Base-by-base conservation (phyloP, 2,888 invertebrate species). In the Agrypnus murinus region DNA sequence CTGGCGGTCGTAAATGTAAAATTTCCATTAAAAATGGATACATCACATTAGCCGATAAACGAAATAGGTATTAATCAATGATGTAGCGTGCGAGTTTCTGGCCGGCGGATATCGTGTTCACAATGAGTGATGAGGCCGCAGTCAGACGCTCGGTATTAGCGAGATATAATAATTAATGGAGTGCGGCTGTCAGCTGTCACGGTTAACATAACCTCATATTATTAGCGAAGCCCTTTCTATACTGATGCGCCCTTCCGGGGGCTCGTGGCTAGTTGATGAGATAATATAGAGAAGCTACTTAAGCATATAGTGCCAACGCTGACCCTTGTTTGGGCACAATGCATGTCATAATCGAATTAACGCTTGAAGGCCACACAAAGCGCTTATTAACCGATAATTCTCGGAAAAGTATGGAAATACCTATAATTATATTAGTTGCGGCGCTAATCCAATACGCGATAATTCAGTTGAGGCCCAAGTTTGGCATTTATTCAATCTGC, bases 141-240 rank as follows among this genome's bases (percentile, higher is more conserved):
- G 68, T 74, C 71, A 74, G 73, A 76, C 74, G 70, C 62, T 64
- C 65, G 66, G 74, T 76, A 77, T 76, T 77, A 76, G 76, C 74
- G 77, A 73, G 74, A 76, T 77, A 77, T 78, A 74, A 77, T 79
- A 79, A 79, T 79, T 78, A 79, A 79, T 79, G 79, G 77, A 78
- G 76, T 76, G 77, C 71, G 72, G 74, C 76, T 77, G 79, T 79
- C 79, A 76, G 77, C 76, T 75, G 77, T 77, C 78, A 73, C 73
- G 71, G 72, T 74, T 76, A 74, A 77, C 77, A 76, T 77, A 74
- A 74, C 76, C 73, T 72, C 74, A 71, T 71, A 74, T 75, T 77
- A 77, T 75, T 69, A 69, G 70, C 69, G 62, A 69, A 60, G 48
- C 66, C 71, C 69, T 73, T 68, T 73, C 71, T 62, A 57, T 68